Evolutionary conservation across 2,797 vertebrate species (phyloP).

Genomic region (Danio kyathit): DNA sequence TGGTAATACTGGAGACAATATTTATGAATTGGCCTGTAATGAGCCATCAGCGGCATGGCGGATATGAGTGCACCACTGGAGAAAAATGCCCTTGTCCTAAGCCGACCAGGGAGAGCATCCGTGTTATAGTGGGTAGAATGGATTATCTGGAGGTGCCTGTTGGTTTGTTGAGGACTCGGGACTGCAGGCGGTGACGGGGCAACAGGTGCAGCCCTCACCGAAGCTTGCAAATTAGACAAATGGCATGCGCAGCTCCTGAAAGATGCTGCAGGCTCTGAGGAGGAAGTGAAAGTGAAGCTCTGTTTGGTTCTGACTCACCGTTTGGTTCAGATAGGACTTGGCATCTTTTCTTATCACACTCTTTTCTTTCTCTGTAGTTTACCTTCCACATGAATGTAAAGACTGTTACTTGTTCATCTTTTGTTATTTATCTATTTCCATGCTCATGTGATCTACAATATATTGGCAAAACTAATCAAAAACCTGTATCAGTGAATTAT

Average conservation of each 20-base stretch:
- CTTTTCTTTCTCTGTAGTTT: constrained; percentile 11
- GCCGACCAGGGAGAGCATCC: constrained; percentile 61
- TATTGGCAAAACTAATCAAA: no score
- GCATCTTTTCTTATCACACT: constrained; percentile 1
- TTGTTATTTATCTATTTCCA: no score
- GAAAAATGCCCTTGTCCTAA: constrained; percentile 72
- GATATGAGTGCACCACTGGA: constrained; percentile 68
- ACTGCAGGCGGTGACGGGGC: constrained; percentile 75
- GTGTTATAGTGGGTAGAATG: constrained; percentile 71
- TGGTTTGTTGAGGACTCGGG: constrained; percentile 69
- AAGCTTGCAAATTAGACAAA: constrained; percentile 80
- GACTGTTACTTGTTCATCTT: no score
- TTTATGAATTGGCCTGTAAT: constrained; percentile 78
- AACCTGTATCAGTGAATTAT: no score
- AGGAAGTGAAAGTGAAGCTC: constrained; percentile 6
- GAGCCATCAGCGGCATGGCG: constrained; percentile 68
- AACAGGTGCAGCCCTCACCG: constrained; percentile 77
- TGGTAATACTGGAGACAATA: constrained; percentile 65
- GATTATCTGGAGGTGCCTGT: constrained; percentile 73
- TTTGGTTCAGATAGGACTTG: neutral
- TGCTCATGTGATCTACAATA: no score
- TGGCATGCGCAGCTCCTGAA: constrained; percentile 77
- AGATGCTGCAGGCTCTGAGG: constrained; percentile 62
- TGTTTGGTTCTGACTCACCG: neutral
- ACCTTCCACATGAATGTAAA: constrained; percentile 11